Conservation (phyloP, 2,113 vertebrate genomes). For the Ailurus styani region DNA sequence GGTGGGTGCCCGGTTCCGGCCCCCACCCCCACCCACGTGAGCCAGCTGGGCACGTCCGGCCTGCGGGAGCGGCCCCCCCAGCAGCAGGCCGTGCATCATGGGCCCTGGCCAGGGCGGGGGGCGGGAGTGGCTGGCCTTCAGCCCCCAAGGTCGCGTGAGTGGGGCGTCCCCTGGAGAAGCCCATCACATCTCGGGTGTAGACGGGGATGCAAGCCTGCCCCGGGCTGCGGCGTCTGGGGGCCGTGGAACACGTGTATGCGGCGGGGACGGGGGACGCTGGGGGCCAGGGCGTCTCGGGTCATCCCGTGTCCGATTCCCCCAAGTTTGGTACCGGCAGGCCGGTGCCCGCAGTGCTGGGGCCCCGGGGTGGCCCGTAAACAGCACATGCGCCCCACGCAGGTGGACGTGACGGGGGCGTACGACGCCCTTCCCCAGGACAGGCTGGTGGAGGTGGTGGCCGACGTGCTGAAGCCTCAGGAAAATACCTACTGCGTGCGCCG, state of each 20-base stretch:
- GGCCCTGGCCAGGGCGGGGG: neutral
- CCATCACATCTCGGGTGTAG: neutral
- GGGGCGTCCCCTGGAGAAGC: neutral
- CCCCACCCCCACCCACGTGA: neutral
- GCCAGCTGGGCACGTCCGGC: neutral
- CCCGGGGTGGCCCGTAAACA: neutral
- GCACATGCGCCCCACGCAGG: conserved; percentile 72
- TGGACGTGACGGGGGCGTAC: conserved; percentile 91
- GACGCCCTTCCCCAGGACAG: conserved; percentile 91
- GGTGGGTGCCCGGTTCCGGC: conserved; percentile 73
- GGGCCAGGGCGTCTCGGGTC: neutral
- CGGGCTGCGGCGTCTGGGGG: neutral
- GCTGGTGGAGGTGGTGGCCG: conserved; percentile 87
- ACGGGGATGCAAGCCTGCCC: neutral
- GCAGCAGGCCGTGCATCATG: fast-evolving
- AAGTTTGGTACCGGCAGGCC: neutral
- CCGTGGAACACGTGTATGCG: fast-evolving
- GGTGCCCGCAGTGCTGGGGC: neutral
- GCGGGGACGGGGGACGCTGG: fast-evolving
- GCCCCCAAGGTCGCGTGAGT: neutral
- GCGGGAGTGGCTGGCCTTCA: neutral
- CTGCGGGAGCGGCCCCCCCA: neutral
- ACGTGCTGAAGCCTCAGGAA: conserved; percentile 77
- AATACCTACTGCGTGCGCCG: conserved; percentile 84
- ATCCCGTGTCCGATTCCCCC: neutral